Conservation (phyloP, 2,113 vertebrate genomes). For the Perognathus longimembris region DNA sequence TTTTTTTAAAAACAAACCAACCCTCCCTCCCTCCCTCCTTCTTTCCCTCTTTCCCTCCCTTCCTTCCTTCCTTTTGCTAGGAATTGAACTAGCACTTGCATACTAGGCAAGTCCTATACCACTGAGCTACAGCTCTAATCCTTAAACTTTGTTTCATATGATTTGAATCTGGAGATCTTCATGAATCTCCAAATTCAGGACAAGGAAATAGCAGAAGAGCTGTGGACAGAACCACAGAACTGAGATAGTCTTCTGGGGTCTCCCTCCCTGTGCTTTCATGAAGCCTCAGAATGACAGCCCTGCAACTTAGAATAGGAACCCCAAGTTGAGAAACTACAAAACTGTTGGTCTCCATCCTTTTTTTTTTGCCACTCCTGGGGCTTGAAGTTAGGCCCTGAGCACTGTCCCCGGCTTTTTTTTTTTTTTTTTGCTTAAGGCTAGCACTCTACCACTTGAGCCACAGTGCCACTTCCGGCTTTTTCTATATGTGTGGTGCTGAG, state of each 20-base stretch:
- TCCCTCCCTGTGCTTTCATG: background rate
- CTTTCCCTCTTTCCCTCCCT: too few species aligned
- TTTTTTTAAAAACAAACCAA: too few species aligned
- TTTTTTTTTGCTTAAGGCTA: too few species aligned
- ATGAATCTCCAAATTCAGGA: background rate
- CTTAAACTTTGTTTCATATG: background rate
- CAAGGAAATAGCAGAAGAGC: background rate
- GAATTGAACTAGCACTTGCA: background rate
- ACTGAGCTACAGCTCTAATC: background rate
- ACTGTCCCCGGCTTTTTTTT: too few species aligned
- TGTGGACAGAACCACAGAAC: background rate
- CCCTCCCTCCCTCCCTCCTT: too few species aligned
- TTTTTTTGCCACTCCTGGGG: too few species aligned
- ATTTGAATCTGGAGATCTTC: conserved; percentile 18
- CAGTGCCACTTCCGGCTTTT: too few species aligned
- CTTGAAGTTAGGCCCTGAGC: too few species aligned
- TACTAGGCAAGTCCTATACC: background rate
- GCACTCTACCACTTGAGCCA: too few species aligned
- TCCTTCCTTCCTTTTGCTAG: background rate
- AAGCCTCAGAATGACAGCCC: background rate
- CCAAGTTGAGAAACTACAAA: background rate
- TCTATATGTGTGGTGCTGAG: too few species aligned
- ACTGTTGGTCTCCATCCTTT: background rate
- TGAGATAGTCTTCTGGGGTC: background rate
- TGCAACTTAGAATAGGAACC: background rate